These are phyloP conservation scores for Mus spretus DNA, from an alignment of 2,797 vertebrate species.

Conservation along the genomic window DNA sequence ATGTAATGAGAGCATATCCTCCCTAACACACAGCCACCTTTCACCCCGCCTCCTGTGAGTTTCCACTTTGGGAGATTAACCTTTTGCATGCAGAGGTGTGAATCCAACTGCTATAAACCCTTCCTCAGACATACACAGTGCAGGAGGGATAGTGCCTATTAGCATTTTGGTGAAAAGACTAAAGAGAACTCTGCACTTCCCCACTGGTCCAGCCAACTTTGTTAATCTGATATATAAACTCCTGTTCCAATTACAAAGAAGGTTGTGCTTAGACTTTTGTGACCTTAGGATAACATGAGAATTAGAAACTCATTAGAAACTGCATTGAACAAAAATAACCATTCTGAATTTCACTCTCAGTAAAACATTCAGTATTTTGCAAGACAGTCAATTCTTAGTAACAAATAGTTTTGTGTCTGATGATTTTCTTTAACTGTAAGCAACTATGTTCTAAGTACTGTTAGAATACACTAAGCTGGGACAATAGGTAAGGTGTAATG, in stretches of 20 bases:
- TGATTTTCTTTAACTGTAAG: background rate
- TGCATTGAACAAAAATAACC: background rate
- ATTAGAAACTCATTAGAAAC: background rate
- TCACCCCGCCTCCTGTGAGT: background rate
- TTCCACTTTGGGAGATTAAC: background rate
- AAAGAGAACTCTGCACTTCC: background rate
- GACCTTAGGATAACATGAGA: background rate
- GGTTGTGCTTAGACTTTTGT: background rate
- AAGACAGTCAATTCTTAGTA: background rate
- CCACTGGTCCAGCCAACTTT: background rate
- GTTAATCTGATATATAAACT: background rate
- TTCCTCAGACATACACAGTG: background rate
- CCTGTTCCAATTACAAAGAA: background rate
- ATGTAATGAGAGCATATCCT: background rate
- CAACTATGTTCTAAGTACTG: background rate
- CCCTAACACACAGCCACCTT: background rate
- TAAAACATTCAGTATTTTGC: background rate
- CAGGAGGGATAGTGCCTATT: background rate
- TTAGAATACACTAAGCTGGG: background rate
- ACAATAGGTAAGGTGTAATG: background rate
- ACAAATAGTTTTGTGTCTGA: background rate
- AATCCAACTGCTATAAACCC: background rate
- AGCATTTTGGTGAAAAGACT: background rate
- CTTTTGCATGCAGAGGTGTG: background rate
- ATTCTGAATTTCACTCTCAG: background rate